A percentile compares a stretch with the other conserved stretches of the same genome.
Evolutionary conservation across 2,113 vertebrate species (phyloP).

Genomic region (Melanocharis versteri): DNA sequence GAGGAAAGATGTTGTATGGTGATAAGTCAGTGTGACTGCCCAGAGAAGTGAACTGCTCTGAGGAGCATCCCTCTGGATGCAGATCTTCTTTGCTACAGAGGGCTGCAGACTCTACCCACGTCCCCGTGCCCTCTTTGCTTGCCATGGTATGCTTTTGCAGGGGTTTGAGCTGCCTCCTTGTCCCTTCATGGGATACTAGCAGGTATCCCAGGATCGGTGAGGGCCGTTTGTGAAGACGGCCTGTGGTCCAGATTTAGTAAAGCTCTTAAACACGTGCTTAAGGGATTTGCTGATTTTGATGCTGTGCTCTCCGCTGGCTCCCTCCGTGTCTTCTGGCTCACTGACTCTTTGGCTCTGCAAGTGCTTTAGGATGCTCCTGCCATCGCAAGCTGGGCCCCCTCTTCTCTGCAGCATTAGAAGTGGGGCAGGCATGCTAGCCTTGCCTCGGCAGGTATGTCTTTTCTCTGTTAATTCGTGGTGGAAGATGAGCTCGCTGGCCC

Average conservation of each 20-base stretch:
- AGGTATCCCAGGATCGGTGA: background rate
- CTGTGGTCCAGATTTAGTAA: background rate
- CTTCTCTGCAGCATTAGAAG: background rate
- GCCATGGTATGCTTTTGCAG: background rate
- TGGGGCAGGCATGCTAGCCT: background rate
- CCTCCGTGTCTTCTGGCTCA: background rate
- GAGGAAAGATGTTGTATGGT: background rate
- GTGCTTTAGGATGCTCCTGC: background rate
- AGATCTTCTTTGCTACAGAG: background rate
- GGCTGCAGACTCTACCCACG: accelerated
- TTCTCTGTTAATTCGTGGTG: background rate
- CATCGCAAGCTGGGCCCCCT: background rate
- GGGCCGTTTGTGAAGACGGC: background rate
- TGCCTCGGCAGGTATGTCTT: background rate
- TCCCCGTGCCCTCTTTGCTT: background rate
- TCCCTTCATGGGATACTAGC: background rate
- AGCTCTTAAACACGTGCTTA: background rate
- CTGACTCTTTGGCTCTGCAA: background rate
- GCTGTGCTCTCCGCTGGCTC: accelerated
- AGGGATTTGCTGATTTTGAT: background rate
- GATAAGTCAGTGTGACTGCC: background rate
- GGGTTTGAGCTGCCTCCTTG: background rate
- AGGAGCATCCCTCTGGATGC: background rate
- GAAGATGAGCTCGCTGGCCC: background rate
- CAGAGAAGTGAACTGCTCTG: background rate